Percentiles rank a stretch among this genome's conserved stretches.
phyloP scores from a whole-genome alignment of 1,140 invertebrate genomes.

The Uloborus diversus region DNA sequence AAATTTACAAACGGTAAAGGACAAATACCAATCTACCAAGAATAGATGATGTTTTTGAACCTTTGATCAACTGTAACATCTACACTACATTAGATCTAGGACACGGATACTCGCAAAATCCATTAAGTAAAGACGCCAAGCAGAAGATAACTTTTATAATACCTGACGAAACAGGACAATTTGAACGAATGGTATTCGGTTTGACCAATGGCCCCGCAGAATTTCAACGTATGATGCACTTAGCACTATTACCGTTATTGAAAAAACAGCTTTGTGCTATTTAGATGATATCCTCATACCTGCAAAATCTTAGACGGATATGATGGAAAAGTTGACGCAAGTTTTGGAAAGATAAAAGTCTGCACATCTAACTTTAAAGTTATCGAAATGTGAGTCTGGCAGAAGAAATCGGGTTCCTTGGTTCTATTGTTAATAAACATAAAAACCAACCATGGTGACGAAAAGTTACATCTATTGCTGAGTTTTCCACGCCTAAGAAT shows the following conservation, averaged over 20 bases:
- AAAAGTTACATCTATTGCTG: conserved; percentile 43
- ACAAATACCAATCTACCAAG: conserved; percentile 65
- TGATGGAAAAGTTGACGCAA: conserved; percentile 53
- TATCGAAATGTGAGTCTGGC: conserved; percentile 55
- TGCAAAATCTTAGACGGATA: conserved; percentile 57
- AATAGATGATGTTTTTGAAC: conserved; percentile 63
- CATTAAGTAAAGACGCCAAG: conserved; percentile 62
- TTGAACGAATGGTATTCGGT: conserved; percentile 58
- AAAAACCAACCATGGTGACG: conserved; percentile 28
- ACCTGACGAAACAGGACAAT: conserved; percentile 64
- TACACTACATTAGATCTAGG: conserved; percentile 67
- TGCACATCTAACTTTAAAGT: conserved; percentile 51
- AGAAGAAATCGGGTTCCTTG: conserved; percentile 50
- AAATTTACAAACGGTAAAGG: conserved; percentile 68
- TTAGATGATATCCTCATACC: conserved; percentile 61
- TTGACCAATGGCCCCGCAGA: conserved; percentile 58
- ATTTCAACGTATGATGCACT: conserved; percentile 60
- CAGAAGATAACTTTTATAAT: conserved; percentile 67
- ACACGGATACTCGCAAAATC: conserved; percentile 67
- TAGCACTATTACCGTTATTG: conserved; percentile 43
- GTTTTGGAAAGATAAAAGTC: conserved; percentile 58
- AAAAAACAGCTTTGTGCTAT: conserved; percentile 56
- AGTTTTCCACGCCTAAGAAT: conserved; percentile 49
- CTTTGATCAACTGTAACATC: conserved; percentile 59
- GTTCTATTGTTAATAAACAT: conserved; percentile 42